phyloP scores from a whole-genome alignment of 2,888 invertebrate species.

The Ophioninae sp. region DNA sequence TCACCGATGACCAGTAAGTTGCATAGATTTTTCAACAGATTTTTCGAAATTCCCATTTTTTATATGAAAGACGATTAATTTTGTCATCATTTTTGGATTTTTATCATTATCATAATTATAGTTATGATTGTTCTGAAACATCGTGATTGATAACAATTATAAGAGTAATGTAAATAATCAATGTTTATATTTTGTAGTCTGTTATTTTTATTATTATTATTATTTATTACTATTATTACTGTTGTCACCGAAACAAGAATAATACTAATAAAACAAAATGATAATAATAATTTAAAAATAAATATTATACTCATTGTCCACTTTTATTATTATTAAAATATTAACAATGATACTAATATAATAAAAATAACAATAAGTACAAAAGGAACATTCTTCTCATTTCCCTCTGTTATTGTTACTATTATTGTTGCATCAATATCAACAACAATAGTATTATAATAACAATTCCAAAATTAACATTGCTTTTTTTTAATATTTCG shows the following conservation, averaged over 20 bases:
- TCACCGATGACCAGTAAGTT: constrained; percentile 68
- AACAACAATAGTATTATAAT: neutral
- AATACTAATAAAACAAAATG: too few relatives aligned
- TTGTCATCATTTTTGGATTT: neutral
- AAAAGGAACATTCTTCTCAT: too few relatives aligned
- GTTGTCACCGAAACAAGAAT: too few relatives aligned
- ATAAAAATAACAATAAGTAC: neutral
- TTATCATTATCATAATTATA: neutral
- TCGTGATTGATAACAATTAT: neutral
- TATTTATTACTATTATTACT: too few relatives aligned
- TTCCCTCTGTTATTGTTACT: too few relatives aligned
- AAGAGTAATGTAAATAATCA: neutral
- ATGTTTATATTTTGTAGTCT: too few relatives aligned
- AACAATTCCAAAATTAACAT: neutral
- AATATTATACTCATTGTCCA: too few relatives aligned
- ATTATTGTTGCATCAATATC: too few relatives aligned
- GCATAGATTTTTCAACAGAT: neutral
- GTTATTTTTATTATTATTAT: too few relatives aligned
- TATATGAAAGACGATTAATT: neutral
- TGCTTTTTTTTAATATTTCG: too few relatives aligned
- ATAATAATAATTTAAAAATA: too few relatives aligned
- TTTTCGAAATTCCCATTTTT: neutral
- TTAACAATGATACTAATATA: neutral
- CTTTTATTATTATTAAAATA: too few relatives aligned
- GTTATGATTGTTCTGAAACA: neutral